Percentiles rank a stretch among this genome's conserved stretches.
Evolutionary conservation across 1,140 invertebrate species (phyloP).

Genomic region (Belonocnema kinseyi): DNA sequence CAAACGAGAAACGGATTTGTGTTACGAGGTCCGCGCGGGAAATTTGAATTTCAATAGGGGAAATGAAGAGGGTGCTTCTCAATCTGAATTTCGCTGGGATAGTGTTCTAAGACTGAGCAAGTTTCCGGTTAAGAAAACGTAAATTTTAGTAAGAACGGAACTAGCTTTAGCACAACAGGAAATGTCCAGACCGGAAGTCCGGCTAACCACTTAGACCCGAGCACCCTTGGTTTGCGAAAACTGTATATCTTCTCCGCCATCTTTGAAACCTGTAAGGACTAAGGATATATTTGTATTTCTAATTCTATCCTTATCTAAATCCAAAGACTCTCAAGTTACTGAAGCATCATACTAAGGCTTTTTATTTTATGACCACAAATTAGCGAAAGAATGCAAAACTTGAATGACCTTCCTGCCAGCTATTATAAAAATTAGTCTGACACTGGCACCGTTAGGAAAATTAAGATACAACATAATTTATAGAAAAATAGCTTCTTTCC

Average conservation of each 20-base stretch:
- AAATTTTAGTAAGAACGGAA: slow-evolving; percentile 53
- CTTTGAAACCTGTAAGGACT: slow-evolving; percentile 34
- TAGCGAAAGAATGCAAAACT: too few relatives aligned
- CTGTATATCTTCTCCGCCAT: slow-evolving; percentile 53
- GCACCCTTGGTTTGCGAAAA: slow-evolving; percentile 51
- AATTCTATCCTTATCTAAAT: too few relatives aligned
- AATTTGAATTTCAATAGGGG: slow-evolving; percentile 31
- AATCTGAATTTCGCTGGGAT: too few relatives aligned
- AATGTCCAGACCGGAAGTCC: slow-evolving; percentile 58
- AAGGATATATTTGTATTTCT: background rate
- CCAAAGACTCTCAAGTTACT: too few relatives aligned
- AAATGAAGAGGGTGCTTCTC: background rate
- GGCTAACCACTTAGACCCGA: slow-evolving; percentile 51
- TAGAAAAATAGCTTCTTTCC: too few relatives aligned
- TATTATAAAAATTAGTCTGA: too few relatives aligned
- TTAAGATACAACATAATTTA: too few relatives aligned
- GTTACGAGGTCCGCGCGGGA: background rate
- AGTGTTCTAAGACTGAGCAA: slow-evolving; percentile 35
- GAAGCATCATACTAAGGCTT: too few relatives aligned
- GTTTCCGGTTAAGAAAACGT: slow-evolving; percentile 53
- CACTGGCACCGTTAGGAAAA: too few relatives aligned
- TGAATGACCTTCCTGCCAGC: too few relatives aligned
- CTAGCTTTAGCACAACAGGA: slow-evolving; percentile 46
- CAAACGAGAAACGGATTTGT: too few relatives aligned
- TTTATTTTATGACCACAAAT: too few relatives aligned